Evolutionary conservation across 2,797 vertebrate species (phyloP).

Genomic region (Falco peregrinus): DNA sequence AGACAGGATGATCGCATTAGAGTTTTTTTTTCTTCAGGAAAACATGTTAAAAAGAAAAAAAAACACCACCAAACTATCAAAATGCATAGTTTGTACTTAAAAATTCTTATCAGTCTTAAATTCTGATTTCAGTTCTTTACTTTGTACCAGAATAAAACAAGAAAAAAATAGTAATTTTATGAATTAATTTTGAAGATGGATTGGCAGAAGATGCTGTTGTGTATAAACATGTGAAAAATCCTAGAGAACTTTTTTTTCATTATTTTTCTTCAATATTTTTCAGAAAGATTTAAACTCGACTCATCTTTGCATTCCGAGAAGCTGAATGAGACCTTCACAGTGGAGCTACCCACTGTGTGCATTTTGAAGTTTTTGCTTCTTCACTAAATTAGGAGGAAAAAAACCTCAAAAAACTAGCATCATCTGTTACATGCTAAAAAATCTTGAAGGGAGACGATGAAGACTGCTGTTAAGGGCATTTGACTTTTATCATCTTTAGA

Average conservation of each 20-base stretch:
- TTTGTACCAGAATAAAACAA: not conserved
- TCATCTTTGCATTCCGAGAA: not conserved
- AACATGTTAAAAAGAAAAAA: not conserved
- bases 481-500: constrained; percentile 10
- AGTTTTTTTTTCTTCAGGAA: not conserved
- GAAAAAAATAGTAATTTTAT: not conserved
- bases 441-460: not conserved
- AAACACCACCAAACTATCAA: not conserved
- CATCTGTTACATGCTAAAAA: not conserved
- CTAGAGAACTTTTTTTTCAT: not conserved
- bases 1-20: not conserved
- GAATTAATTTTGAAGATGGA: not conserved
- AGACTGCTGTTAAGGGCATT: not conserved
- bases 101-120: not conserved
- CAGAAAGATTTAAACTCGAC: not conserved
- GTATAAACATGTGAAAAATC: not conserved
- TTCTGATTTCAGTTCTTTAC: not conserved
- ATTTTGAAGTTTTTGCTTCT: not conserved
- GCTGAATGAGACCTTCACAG: not conserved
- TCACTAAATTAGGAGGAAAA: not conserved
- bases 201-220: not conserved
- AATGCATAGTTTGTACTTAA: not conserved
- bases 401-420: not conserved
- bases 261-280: not conserved
- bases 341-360: not conserved